Conservation (phyloP, 1,140 invertebrate species). For the Agrilus planipennis region DNA sequence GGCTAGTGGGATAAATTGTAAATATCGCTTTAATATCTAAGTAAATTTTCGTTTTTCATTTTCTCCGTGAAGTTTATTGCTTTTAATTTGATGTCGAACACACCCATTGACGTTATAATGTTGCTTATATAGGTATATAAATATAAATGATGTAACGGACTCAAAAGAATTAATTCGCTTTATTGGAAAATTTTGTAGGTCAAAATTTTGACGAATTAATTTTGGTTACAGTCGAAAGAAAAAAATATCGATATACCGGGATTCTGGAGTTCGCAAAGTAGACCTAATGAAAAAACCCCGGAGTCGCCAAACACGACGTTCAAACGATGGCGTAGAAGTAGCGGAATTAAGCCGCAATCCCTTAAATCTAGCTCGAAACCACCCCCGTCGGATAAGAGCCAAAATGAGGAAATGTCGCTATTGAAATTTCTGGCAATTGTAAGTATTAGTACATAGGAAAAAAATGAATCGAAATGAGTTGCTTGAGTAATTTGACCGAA, state of each 20-base stretch:
- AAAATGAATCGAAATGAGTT: too few relatives aligned
- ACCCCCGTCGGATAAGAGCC: conserved; percentile 11
- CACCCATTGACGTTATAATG: too few relatives aligned
- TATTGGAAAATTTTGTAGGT: not conserved
- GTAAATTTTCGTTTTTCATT: too few relatives aligned
- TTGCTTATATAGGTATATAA: too few relatives aligned
- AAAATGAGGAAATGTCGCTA: conserved; percentile 41
- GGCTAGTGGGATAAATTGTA: too few relatives aligned
- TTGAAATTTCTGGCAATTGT: conserved; percentile 52
- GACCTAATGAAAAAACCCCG: conserved; percentile 16
- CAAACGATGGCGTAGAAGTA: conserved; percentile 28
- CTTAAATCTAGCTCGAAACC: conserved; percentile 14
- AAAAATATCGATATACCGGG: conserved; percentile 29
- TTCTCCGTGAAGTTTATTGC: too few relatives aligned
- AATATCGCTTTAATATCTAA: too few relatives aligned
- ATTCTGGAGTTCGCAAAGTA: conserved; percentile 24
- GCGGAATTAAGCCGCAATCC: conserved; percentile 14
- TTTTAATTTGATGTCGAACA: too few relatives aligned
- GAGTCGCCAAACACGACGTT: conserved; percentile 24
- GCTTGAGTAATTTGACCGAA: too few relatives aligned
- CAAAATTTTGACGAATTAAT: not conserved
- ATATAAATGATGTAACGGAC: too few relatives aligned
- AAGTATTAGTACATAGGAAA: too few relatives aligned
- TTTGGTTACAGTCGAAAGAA: conserved; percentile 29
- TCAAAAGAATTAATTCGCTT: too few relatives aligned